phyloP scores from a whole-genome alignment of 2,797 vertebrate genomes.

The Macropodus opercularis region DNA sequence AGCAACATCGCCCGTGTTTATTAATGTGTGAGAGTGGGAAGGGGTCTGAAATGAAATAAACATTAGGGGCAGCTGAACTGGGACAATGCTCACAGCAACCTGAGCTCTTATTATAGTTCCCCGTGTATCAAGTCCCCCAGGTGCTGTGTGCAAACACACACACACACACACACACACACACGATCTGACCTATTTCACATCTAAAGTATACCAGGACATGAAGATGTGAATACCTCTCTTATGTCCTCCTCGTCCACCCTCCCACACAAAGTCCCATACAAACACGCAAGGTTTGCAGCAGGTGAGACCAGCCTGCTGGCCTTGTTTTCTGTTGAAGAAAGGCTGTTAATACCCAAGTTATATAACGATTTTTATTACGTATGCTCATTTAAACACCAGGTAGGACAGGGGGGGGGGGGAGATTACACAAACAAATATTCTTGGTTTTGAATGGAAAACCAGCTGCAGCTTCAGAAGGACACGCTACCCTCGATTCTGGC shows the following conservation, averaged over 20 bases:
- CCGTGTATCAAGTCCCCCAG: slow-evolving; percentile 14
- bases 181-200: slow-evolving; percentile 47
- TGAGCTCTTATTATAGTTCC: slow-evolving; percentile 16
- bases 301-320: slow-evolving; percentile 24
- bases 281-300: background rate
- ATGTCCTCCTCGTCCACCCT: background rate
- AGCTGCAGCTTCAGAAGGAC: slow-evolving; percentile 30
- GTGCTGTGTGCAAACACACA: too few relatives aligned
- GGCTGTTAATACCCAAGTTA: slow-evolving; percentile 35
- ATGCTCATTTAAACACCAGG: slow-evolving; percentile 41
- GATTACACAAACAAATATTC: slow-evolving; percentile 62
- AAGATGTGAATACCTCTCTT: slow-evolving; percentile 16
- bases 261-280: slow-evolving; percentile 7
- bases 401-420: slow-evolving; percentile 1
- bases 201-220: slow-evolving; percentile 23
- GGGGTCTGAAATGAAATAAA: background rate
- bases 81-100: slow-evolving; percentile 34
- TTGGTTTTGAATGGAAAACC: slow-evolving; percentile 35
- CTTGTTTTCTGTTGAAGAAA: slow-evolving; percentile 34
- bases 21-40: background rate
- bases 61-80: slow-evolving; percentile 12
- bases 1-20: too few relatives aligned
- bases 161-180: slow-evolving; percentile 16
- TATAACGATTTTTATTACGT: slow-evolving; percentile 56
- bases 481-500: slow-evolving; percentile 41